phyloP scores from a whole-genome alignment of 2,797 vertebrate species.

The Limnodromus scolopaceus region DNA sequence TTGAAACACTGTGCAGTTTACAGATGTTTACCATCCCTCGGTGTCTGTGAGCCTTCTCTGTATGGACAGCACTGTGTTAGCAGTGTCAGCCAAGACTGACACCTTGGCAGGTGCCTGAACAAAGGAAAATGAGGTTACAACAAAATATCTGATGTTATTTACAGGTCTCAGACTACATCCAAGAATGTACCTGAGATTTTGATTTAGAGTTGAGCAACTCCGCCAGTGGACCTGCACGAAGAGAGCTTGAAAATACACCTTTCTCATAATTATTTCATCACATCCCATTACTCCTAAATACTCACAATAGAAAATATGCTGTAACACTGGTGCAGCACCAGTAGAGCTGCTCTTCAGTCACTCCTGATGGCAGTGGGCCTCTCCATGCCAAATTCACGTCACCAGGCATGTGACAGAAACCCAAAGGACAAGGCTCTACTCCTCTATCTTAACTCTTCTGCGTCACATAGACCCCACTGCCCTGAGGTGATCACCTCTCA shows the following conservation, averaged over 20 bases:
- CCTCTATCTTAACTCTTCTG: background rate
- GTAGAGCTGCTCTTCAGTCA: background rate
- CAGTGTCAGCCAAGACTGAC: background rate
- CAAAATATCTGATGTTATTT: slow-evolving; percentile 7
- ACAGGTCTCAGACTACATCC: background rate
- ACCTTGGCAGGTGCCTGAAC: background rate
- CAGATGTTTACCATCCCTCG: background rate
- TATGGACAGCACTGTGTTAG: background rate
- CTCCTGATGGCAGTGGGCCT: background rate
- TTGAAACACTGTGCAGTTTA: background rate
- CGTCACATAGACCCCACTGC: background rate
- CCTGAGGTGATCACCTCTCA: background rate
- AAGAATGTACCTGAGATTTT: background rate
- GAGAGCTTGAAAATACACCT: background rate
- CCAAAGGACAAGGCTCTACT: background rate
- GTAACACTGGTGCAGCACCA: background rate
- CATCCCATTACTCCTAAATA: background rate
- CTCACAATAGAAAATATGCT: background rate
- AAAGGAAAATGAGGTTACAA: slow-evolving; percentile 9
- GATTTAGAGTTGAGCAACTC: background rate
- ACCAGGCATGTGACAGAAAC: background rate
- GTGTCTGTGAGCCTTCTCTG: background rate
- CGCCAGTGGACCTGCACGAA: background rate
- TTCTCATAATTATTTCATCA: background rate
- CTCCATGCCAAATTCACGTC: background rate